Evolutionary conservation across 2,113 vertebrate species (phyloP).

Genomic region (Zonotrichia leucophrys): DNA sequence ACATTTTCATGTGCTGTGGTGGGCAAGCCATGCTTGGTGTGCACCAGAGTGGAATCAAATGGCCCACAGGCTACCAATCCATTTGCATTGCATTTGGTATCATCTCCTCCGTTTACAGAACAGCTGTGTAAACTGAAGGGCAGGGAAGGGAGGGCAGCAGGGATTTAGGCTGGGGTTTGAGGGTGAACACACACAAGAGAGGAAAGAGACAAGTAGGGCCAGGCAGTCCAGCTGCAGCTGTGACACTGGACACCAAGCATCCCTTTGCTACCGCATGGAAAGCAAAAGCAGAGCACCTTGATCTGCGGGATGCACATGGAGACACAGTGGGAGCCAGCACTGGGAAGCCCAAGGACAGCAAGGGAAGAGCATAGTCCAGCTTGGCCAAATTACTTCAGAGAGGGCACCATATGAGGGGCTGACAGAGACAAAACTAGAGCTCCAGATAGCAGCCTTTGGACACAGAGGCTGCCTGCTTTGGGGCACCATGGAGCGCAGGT

Average conservation of each 20-base stretch:
- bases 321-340: accelerated
- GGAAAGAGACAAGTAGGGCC: background rate
- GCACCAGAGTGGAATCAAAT: background rate
- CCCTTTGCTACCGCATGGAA: background rate
- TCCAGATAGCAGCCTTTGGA: background rate
- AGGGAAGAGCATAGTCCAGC: background rate
- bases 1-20: background rate
- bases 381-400: background rate
- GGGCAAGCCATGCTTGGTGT: background rate
- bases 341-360: background rate
- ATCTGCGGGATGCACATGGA: accelerated
- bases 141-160: background rate
- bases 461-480: background rate
- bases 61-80: background rate
- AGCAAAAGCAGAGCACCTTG: background rate
- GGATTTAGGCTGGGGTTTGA: background rate
- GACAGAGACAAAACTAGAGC: background rate
- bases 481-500: accelerated
- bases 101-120: background rate
- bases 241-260: accelerated
- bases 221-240: background rate
- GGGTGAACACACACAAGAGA: background rate
- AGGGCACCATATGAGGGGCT: accelerated
- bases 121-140: slow-evolving; percentile 10
- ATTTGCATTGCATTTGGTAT: background rate